Percentiles rank a stretch among this genome's conserved stretches.
These are phyloP conservation scores for Nematopogon swammerdamellus DNA, from an alignment of 2,888 invertebrate genomes.

Conservation along the genomic window DNA sequence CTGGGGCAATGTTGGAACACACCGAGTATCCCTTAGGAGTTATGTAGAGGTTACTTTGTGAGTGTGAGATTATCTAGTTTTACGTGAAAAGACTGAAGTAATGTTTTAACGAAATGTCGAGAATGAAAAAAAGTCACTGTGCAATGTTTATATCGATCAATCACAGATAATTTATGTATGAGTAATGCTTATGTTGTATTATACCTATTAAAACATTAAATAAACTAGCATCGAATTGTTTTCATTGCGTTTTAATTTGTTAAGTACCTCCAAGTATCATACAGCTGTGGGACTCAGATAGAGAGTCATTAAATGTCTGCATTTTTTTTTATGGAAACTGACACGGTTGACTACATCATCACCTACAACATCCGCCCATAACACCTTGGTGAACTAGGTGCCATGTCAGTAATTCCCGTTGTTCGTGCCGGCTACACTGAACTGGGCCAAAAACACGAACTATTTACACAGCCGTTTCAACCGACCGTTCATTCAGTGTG, in stretches of 20 bases:
- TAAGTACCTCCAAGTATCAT: background rate
- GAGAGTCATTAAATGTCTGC: too few species aligned
- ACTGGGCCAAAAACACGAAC: too few species aligned
- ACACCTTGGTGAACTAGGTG: too few species aligned
- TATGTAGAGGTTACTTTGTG: background rate
- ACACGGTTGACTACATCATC: too few species aligned
- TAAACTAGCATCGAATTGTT: background rate
- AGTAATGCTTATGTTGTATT: background rate
- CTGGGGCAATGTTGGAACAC: background rate
- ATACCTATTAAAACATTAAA: background rate
- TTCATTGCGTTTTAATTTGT: background rate
- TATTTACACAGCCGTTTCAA: too few species aligned
- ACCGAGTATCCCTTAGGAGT: background rate
- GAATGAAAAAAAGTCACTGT: background rate
- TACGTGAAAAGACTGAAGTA: constrained; percentile 29
- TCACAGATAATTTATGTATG: background rate
- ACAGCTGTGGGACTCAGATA: too few species aligned
- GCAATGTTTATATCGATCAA: background rate
- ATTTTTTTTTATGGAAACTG: too few species aligned
- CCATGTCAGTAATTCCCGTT: too few species aligned
- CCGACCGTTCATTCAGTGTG: too few species aligned
- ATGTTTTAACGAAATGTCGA: constrained; percentile 26
- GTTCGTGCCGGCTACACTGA: too few species aligned
- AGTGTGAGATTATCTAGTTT: background rate
- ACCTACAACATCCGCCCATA: too few species aligned